These are phyloP conservation scores for Brenthis daphne DNA, from an alignment of 2,888 invertebrate genomes.

Conservation along the genomic window DNA sequence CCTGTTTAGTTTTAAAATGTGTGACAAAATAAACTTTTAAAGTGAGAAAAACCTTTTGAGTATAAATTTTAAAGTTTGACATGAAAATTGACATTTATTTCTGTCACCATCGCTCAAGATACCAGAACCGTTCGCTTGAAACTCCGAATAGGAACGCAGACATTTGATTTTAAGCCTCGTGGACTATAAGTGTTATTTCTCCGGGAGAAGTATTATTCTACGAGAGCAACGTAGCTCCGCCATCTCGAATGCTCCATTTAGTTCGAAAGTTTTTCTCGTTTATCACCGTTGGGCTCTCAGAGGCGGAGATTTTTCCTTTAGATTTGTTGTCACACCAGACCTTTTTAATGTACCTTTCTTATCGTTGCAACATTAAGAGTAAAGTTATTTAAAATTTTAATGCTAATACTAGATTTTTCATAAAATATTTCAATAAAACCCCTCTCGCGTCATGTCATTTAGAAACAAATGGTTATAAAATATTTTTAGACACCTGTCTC, in stretches of 20 bases:
- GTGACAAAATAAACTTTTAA: background rate
- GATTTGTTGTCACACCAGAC: constrained; percentile 83
- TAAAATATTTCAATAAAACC: no score
- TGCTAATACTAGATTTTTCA: background rate
- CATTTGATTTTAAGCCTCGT: constrained; percentile 82
- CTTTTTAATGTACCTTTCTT: constrained; percentile 82
- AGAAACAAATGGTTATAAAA: no score
- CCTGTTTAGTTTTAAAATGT: background rate
- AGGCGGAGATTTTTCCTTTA: constrained; percentile 82
- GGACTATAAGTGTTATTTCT: constrained; percentile 82
- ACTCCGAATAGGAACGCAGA: constrained; percentile 69
- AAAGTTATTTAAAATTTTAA: constrained; percentile 54
- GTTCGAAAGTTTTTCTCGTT: constrained; percentile 83
- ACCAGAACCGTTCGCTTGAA: constrained; percentile 59
- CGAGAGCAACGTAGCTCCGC: constrained; percentile 77
- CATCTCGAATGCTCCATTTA: constrained; percentile 82
- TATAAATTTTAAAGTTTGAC: constrained; percentile 41
- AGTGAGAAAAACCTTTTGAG: constrained; percentile 11
- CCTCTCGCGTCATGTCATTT: no score
- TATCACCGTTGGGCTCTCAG: constrained; percentile 81
- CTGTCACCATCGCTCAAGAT: constrained; percentile 64
- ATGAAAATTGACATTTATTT: constrained; percentile 60
- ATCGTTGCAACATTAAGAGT: constrained; percentile 76
- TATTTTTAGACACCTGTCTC: no score
- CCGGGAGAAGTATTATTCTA: constrained; percentile 80